Base-by-base conservation (phyloP, 2,888 invertebrate genomes). In the Hirtodrosophila trivittata region DNA sequence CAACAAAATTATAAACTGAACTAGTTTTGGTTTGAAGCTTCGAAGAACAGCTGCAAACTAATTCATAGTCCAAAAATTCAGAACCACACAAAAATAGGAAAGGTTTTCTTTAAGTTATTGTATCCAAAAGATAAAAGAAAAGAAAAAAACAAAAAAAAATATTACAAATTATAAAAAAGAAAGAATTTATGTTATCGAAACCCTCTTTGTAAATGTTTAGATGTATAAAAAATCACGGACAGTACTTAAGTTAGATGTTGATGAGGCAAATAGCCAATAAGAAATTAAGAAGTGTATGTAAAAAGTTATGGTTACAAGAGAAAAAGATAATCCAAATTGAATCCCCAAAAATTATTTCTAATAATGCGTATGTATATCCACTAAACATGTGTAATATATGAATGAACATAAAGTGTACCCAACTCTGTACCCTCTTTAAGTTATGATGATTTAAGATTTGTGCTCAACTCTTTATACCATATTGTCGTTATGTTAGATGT, bases 21-120 rank as follows among this genome's bases (percentile, higher is more conserved):
- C 49, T 58, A 41, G 9, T 52, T 59, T 66, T 67, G 66, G 55
- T 64, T 68, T 65, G 49, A 52, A 52, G 66, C 64, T 60, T 49
- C 54, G 21, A 73, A 66, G 39, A 72, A 60, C 39, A 55, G 51
- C 51, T 63, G 52, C 60, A 72, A 68, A 43, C 46, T 63, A 54
- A 70, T 66, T 35, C 58, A 57, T 64, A 51, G 69, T 67, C 41
- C 65, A 64, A 18, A 45, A 43, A n/a, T n/a, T 56, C 42, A 68
- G 73, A 72, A 57, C 47, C n/a, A n/a, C 46, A 65, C 71, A 59
- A 68, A 70, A 75, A 78, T 68, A 77, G 75, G 67, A 77, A 83
- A 73, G 74, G 85, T 87, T 87, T 88, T 89, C 87, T 89, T 85
- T 86, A 88, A 80, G 80, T 88, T 87, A 87, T 88, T 83, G 69